Base-by-base conservation (phyloP, 35 echinoderm and acorn worm species). In the Amphiura filiformis region DNA sequence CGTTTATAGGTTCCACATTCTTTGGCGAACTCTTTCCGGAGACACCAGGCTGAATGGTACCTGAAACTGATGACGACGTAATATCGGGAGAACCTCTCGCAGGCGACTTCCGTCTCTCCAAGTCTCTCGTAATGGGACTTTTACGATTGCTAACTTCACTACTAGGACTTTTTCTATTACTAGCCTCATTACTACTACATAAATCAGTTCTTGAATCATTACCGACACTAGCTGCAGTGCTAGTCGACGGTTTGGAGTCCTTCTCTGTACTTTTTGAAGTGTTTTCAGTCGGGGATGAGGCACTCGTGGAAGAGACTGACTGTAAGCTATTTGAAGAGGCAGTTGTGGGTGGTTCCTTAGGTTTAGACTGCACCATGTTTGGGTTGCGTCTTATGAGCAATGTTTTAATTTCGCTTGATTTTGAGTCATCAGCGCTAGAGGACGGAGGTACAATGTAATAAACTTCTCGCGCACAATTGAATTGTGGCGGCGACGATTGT, bases 361-460 rank as follows among this genome's bases (percentile, higher is more conserved):
- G 79, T 78, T 84, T 82, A 39, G 79, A 75, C 76, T 91, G 82
- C 47, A 87, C 32, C 22, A 61, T 85, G 44, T 61, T 85, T 12
- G 83, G 83, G 44, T 85, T 61, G 23, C 83, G 31, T 34, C 47
- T 47, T 86, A 89, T 81, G 36, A 97, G 78, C 49, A 97, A 86
- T 56, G 92, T 84, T 70, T 97, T 97, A 3, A 97, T 94, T 64
- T 97, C 95, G 22, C 95, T 92, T 33, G 61, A 15, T 1, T 70
- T 70, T 18, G 86, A 75, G 78, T 93, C 81, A 86, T 93, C 86
- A 65, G 82, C 86, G 20, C 84, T 91, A 28, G 94, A 96, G 32
- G 94, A 92, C 78, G 92, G 92, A 39, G 88, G 89, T 13, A 97
- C 95, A 70, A 97, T 97, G 76, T 97, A 97, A 80, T 97, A 97